Base-by-base conservation (phyloP, 2,113 vertebrate genomes). In the Dendrocopos noguchii region DNA sequence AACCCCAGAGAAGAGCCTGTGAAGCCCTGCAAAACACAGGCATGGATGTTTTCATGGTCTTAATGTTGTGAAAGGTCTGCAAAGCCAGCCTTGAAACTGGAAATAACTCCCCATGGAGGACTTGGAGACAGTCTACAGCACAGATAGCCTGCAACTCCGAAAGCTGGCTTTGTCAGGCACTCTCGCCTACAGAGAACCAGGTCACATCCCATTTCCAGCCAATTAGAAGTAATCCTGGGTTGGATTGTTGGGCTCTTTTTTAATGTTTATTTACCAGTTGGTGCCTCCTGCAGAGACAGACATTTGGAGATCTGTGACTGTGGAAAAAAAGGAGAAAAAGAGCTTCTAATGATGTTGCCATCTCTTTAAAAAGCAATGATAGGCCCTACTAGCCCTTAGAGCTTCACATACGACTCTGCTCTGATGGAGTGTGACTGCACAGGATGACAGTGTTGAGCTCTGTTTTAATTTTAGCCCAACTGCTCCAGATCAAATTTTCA, bases 381-480 rank as follows among this genome's bases (percentile, higher is more conserved):
- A 75, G 57, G 20, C 36, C 36, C 27, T 46, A 39, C 65, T 39
- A 93, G 72, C 83, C 80, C 84, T 91, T 53, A 50, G 77, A 88
- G 77, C 31, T 91, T 86, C 87, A 79, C 42, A 44, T 53, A 82
- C 24, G 64, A 56, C 70, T 89, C 53, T 0, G 27, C 63, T 91
- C 74, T 84, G 82, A 84, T 0, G 0, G 39, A 81, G 55, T 60
- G 76, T 86, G 75, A 90, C 92, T 91, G 66, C 77, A 79, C 70
- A 88, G 83, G 63, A 90, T 55, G 64, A 84, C 71, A 78, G 80
- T 18, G 1, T 3, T 75, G 46, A 74, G 44, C 29, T 88, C 56
- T 65, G 55, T 79, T 90, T 96, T 96, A 96, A 95, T 93, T 97
- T 95, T 92, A 95, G 87, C 84, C 74, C 64, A 74, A 55, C 47